Evolutionary conservation across 92 coral and sea anemone species (phyloP).

Genomic region (Porites evermanni): DNA sequence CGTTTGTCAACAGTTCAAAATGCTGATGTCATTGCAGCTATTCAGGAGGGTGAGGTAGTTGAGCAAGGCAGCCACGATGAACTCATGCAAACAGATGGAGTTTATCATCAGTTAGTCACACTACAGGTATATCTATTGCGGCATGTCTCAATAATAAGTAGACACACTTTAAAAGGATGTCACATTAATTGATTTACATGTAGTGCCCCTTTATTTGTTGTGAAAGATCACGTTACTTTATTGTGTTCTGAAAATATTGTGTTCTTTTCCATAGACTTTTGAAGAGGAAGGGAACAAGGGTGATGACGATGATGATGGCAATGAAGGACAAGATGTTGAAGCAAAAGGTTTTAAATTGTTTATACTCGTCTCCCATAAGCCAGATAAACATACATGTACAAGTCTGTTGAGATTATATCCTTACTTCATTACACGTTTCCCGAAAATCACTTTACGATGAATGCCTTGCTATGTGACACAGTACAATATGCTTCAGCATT

Average conservation of each 20-base stretch:
- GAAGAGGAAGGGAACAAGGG: constrained; percentile 62
- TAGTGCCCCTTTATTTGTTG: too few species aligned
- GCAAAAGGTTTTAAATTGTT: constrained; percentile 42
- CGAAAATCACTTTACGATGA: too few species aligned
- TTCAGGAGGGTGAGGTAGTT: constrained; percentile 86
- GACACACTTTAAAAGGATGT: too few species aligned
- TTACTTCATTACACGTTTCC: too few species aligned
- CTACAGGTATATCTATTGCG: constrained; percentile 68
- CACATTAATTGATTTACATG: too few species aligned
- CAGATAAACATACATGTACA: too few species aligned
- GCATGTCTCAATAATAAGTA: too few species aligned
- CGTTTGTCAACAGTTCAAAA: constrained; percentile 91
- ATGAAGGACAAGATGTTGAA: constrained; percentile 15
- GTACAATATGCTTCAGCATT: too few species aligned
- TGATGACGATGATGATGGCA: constrained; percentile 60
- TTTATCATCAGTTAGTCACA: constrained; percentile 85
- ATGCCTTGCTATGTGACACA: too few species aligned
- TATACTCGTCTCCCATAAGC: too few species aligned
- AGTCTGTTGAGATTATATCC: too few species aligned
- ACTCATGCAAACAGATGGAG: constrained; percentile 88
- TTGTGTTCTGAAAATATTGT: neutral
- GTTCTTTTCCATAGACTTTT: constrained; percentile 64
- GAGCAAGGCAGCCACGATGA: constrained; percentile 89
- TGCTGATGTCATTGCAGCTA: constrained; percentile 91
- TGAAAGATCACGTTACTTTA: too few species aligned